These are phyloP conservation scores for Drosophila algonquin DNA, from an alignment of 2,888 invertebrate species.

Conservation along the genomic window DNA sequence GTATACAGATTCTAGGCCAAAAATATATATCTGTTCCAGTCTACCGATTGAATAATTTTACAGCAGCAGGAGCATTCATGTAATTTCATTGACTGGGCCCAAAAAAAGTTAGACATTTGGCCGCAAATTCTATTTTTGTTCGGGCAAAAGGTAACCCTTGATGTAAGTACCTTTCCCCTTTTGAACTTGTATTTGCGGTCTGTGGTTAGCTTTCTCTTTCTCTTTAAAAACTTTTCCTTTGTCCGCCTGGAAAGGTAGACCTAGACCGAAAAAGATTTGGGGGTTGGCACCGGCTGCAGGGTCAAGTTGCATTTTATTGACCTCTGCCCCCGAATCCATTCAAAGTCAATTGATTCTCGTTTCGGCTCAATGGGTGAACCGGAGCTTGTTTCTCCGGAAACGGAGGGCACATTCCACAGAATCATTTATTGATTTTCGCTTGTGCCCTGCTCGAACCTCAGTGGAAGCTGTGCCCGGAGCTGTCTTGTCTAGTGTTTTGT, in stretches of 20 bases:
- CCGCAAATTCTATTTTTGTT: background rate
- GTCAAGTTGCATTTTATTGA: background rate
- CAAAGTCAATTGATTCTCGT: background rate
- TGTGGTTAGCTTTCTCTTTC: background rate
- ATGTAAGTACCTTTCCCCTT: background rate
- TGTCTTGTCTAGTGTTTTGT: conserved; percentile 18
- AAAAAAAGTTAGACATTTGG: background rate
- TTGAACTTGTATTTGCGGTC: background rate
- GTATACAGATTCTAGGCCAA: no score
- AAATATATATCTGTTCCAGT: no score
- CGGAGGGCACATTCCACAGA: background rate
- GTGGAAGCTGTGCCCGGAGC: background rate
- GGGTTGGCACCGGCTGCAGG: background rate
- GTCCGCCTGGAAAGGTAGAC: background rate
- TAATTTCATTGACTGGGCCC: background rate
- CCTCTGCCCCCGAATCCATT: background rate
- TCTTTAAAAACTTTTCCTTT: background rate
- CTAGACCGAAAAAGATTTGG: background rate
- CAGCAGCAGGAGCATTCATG: background rate
- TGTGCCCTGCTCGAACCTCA: background rate
- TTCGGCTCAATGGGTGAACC: background rate
- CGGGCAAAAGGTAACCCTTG: background rate
- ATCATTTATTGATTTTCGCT: conserved; percentile 57
- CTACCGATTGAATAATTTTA: background rate
- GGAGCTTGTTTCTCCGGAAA: background rate